Conservation (phyloP, 2,888 invertebrate species). For the Mactromeris polynyma region DNA sequence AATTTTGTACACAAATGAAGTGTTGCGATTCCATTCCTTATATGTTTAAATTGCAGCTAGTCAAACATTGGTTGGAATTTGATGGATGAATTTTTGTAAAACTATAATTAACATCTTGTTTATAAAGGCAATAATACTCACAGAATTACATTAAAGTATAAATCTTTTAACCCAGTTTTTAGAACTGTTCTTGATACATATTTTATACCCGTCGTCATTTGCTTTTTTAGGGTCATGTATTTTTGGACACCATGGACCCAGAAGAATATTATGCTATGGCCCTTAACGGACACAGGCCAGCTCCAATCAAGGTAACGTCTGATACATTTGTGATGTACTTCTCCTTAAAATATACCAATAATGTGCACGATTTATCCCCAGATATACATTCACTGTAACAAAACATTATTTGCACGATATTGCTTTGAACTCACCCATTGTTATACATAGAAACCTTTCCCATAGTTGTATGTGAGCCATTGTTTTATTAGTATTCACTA, state of each 20-base stretch:
- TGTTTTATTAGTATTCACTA: too few species aligned
- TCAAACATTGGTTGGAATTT: too few species aligned
- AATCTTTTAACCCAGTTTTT: too few species aligned
- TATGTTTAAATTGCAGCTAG: too few species aligned
- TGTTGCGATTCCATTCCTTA: too few species aligned
- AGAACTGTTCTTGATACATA: not conserved
- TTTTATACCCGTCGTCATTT: not conserved
- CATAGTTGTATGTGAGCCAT: too few species aligned
- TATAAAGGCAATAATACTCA: too few species aligned
- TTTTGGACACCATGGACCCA: conserved; percentile 85
- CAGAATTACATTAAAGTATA: too few species aligned
- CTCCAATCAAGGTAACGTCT: conserved; percentile 81
- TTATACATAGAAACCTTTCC: not conserved
- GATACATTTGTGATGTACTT: not conserved
- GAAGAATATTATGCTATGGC: conserved; percentile 85
- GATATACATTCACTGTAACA: not conserved
- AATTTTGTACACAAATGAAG: too few species aligned
- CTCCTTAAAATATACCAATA: not conserved
- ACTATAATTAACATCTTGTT: too few species aligned
- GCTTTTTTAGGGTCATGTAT: conserved; percentile 84
- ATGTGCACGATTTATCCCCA: not conserved
- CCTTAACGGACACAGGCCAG: conserved; percentile 82
- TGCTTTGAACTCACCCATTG: not conserved
- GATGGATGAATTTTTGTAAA: too few species aligned
- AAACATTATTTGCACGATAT: not conserved